These are phyloP conservation scores for Sarcophaga peregrina DNA, from an alignment of 1,140 invertebrate genomes.

Conservation along the genomic window DNA sequence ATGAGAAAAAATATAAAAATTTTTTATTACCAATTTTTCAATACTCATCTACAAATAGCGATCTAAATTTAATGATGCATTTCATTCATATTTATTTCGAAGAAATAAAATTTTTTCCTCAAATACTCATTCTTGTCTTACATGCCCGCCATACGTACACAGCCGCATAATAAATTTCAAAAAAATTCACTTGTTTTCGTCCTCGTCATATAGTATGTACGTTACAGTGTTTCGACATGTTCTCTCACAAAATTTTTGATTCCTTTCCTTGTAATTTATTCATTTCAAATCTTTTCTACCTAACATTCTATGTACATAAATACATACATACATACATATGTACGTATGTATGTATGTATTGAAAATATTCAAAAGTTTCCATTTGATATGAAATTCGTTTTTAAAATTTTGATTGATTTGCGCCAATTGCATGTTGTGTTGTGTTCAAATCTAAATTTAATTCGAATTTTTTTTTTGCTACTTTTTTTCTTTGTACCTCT, in stretches of 20 bases:
- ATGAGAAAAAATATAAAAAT: too few relatives aligned
- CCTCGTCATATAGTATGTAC: background rate
- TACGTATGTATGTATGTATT: background rate
- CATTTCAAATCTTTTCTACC: background rate
- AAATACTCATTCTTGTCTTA: background rate
- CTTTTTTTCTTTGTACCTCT: background rate
- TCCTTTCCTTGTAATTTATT: too few relatives aligned
- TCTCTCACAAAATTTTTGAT: background rate
- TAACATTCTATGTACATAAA: background rate
- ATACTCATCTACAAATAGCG: conserved; percentile 14
- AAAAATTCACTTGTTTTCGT: background rate
- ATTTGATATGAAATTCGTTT: conserved; percentile 8
- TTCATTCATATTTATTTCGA: conserved; percentile 36
- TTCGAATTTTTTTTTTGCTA: background rate
- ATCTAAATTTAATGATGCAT: conserved; percentile 42
- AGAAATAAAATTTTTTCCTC: background rate
- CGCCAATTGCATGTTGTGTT: conserved; percentile 46
- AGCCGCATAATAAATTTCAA: background rate
- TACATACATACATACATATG: too few relatives aligned
- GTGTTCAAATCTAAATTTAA: conserved; percentile 34
- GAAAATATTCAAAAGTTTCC: background rate
- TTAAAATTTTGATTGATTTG: conserved; percentile 47
- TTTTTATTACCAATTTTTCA: background rate
- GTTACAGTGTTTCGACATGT: background rate
- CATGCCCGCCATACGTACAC: background rate